Evolutionary conservation across 2,888 invertebrate genomes (phyloP), one percentile per base, ranked within the genome.

Genomic region (Drosophila paramelanica): DNA sequence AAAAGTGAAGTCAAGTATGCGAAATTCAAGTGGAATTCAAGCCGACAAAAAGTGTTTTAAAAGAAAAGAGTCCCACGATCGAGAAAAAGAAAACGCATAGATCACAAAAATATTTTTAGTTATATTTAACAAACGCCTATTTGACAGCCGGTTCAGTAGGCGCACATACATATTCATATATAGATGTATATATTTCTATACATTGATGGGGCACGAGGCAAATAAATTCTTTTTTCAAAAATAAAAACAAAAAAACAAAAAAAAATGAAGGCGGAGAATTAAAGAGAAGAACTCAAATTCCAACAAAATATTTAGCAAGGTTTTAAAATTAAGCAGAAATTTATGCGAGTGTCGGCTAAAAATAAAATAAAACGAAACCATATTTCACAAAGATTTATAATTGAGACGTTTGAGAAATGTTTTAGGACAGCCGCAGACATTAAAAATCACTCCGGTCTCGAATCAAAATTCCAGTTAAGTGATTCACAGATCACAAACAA

Each of bases 241-340:
- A 36, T 36, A 68, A 58, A 52, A 11, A 56, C 13, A 56, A 67
- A 67, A 45, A 46, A n/a, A 38, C 2, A 38, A 20, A 17, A 41
- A 53, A 50, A 56, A 53, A 5, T 5, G 27, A 8, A 27, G 27
- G 27, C 5, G 27, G 27, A 27, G 27, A 6, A 27, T 6, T 27
- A 27, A 31, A 31, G 7, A 31, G 10, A 31, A 31, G 31, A 31
- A 31, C 31, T 31, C 10, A 31, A 31, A 31, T 31, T 10, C 31
- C 31, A 31, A 55, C 60, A 33, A 52, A 70, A 65, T 77, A 67
- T 74, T 77, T 71, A 53, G 61, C 77, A 82, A 70, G 45, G 65
- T 60, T 81, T 59, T 59, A 67, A 27, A 60, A 67, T 64, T 47
- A 31, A 53, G 57, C 60, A 74, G 17, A 46, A 46, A 41, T 53